phyloP scores from a whole-genome alignment of 2,888 invertebrate genomes.

The Diplazon laetatorius region DNA sequence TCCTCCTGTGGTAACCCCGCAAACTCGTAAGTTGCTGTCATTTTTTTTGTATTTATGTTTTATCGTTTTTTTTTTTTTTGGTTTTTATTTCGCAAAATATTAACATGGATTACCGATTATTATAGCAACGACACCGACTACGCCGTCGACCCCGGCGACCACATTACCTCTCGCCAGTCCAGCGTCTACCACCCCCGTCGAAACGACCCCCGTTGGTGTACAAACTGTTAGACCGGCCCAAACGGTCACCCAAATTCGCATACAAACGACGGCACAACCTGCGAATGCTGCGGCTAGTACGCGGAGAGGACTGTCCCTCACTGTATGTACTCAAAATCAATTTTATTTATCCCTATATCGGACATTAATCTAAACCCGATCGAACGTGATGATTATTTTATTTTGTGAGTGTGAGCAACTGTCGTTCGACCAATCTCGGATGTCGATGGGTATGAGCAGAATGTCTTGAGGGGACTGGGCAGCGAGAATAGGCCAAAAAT shows the following conservation, averaged over 20 bases:
- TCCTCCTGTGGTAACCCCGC: conserved; percentile 72
- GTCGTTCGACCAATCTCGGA: too few relatives aligned
- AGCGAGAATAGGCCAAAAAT: too few relatives aligned
- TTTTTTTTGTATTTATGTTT: too few relatives aligned
- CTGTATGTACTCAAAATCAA: conserved; percentile 82
- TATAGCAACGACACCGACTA: conserved; percentile 75
- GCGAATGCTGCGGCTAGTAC: conserved; percentile 83
- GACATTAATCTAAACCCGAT: background rate
- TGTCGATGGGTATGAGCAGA: too few relatives aligned
- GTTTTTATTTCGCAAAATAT: background rate
- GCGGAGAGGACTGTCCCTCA: conserved; percentile 88
- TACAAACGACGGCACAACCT: conserved; percentile 82
- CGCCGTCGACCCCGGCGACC: conserved; percentile 76
- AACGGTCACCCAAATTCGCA: conserved; percentile 84
- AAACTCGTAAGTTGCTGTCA: conserved; percentile 75
- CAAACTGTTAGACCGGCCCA: conserved; percentile 80
- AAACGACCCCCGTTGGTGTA: conserved; percentile 77
- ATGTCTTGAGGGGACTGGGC: too few relatives aligned
- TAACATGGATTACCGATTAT: background rate
- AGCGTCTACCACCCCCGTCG: conserved; percentile 75
- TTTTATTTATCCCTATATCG: too few relatives aligned
- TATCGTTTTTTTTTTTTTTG: too few relatives aligned
- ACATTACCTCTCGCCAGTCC: conserved; percentile 74
- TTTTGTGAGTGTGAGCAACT: too few relatives aligned
- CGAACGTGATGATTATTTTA: conserved; percentile 3